These are phyloP conservation scores for Acanthococcus lagerstroemiae DNA, from an alignment of 2,888 invertebrate species.

Conservation along the genomic window DNA sequence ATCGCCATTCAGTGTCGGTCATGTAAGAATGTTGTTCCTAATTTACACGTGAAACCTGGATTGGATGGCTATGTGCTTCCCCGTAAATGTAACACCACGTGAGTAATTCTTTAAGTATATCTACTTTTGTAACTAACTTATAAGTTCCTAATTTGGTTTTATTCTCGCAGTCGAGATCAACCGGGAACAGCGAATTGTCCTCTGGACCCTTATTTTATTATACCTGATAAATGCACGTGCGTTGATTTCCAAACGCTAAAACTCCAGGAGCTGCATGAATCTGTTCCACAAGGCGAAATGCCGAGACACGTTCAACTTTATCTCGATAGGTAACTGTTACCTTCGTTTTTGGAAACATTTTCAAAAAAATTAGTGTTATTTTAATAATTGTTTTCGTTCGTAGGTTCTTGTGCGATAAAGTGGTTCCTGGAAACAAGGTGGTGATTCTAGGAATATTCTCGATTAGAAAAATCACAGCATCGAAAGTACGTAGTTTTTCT, in stretches of 20 bases:
- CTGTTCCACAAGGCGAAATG: conserved; percentile 93
- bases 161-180: conserved; percentile 60
- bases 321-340: conserved; percentile 60
- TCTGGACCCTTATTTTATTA: conserved; percentile 92
- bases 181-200: conserved; percentile 88
- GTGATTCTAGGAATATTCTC: conserved; percentile 90
- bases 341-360: no score
- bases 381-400: conserved; percentile 31
- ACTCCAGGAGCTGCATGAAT: conserved; percentile 90
- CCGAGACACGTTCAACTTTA: conserved; percentile 91
- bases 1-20: conserved; percentile 93
- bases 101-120: conserved; percentile 44
- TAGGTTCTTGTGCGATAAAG: conserved; percentile 76
- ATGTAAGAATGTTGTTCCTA: conserved; percentile 79
- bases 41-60: conserved; percentile 85
- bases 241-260: conserved; percentile 98
- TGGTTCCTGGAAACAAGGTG: conserved; percentile 92
- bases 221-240: conserved; percentile 94
- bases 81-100: conserved; percentile 86
- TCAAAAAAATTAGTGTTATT: no score
- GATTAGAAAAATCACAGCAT: conserved; percentile 72
- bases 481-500: conserved; percentile 46
- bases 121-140: neutral
- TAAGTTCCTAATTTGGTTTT: neutral
- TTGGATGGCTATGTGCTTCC: conserved; percentile 93